Conservation (phyloP, 2,113 vertebrate genomes). For the Sitta europaea region DNA sequence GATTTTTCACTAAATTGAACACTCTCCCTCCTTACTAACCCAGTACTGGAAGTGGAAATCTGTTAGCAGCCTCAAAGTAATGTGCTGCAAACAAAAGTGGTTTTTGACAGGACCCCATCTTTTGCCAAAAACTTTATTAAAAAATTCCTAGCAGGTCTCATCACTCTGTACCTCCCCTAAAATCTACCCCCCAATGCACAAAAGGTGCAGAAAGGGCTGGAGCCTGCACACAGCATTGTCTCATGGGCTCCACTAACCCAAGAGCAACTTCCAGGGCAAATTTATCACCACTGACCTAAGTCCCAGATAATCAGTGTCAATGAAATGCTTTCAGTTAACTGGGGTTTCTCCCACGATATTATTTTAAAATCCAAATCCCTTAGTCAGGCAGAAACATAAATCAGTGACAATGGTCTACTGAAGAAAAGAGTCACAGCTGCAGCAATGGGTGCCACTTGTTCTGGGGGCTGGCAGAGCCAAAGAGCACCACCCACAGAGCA, state of each 20-base stretch:
- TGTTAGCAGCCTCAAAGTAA: background rate
- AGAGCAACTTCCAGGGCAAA: background rate
- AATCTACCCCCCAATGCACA: background rate
- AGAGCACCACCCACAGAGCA: background rate
- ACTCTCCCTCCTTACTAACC: background rate
- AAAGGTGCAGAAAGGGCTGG: background rate
- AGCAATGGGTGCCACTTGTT: background rate
- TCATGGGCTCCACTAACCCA: background rate
- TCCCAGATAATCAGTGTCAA: background rate
- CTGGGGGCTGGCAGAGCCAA: background rate
- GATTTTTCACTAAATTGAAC: background rate
- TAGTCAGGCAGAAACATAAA: background rate
- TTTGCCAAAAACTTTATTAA: conserved; percentile 2
- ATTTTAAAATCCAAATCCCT: background rate
- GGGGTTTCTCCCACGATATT: background rate
- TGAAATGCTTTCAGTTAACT: background rate
- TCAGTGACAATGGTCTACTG: background rate
- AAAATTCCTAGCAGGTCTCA: conserved; percentile 2
- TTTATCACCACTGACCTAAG: background rate
- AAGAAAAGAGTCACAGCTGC: background rate
- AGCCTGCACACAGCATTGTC: background rate
- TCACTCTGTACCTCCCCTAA: background rate
- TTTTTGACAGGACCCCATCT: background rate
- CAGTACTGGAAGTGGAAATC: background rate
- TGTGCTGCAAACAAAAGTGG: background rate